These are phyloP conservation scores for Varanus salvator DNA, from an alignment of 2,113 vertebrate species.

Conservation along the genomic window DNA sequence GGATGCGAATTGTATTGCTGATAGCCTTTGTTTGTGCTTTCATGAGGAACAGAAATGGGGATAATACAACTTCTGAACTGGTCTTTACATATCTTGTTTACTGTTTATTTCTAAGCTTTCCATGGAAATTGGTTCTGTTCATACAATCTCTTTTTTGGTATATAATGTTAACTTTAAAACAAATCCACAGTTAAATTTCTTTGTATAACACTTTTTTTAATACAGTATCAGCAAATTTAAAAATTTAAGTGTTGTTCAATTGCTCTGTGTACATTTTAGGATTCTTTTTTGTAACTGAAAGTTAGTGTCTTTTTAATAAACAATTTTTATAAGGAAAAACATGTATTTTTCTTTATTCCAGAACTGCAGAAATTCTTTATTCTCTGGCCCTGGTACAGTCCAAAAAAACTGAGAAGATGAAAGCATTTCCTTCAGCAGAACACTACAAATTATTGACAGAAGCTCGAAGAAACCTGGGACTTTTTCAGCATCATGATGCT, in stretches of 20 bases:
- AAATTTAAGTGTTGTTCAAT: background rate
- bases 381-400: slow-evolving; percentile 84
- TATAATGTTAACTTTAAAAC: background rate
- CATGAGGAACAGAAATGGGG: too few relatives aligned
- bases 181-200: too few relatives aligned
- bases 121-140: too few relatives aligned
- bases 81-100: too few relatives aligned
- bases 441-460: slow-evolving; percentile 81
- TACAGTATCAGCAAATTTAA: too few relatives aligned
- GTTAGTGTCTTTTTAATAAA: background rate
- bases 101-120: too few relatives aligned
- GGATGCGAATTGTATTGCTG: too few relatives aligned
- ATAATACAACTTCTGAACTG: too few relatives aligned
- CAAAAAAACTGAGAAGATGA: slow-evolving; percentile 73
- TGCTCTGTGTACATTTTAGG: background rate
- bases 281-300: background rate
- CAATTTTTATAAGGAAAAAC: background rate
- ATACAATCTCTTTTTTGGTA: too few relatives aligned
- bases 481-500: slow-evolving; percentile 95
- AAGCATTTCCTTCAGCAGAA: slow-evolving; percentile 79
- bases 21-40: too few relatives aligned
- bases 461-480: slow-evolving; percentile 85
- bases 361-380: slow-evolving; percentile 91
- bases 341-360: slow-evolving; percentile 66
- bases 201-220: too few relatives aligned